Conservation (phyloP, 2,888 invertebrate genomes). For the Trichogramma evanescens region DNA sequence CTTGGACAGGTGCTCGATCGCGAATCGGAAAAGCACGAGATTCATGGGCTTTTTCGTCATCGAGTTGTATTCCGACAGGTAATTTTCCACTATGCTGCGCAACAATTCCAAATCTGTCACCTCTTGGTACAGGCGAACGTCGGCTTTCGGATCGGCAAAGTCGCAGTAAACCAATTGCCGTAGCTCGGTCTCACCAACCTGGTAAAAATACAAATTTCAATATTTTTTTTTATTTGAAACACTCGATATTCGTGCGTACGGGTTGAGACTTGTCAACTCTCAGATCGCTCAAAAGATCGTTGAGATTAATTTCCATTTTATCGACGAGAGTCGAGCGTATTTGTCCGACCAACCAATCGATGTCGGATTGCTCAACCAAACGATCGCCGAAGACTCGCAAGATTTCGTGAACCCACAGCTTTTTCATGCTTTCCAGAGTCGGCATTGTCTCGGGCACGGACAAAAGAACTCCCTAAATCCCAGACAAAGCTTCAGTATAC, state of each 20-base stretch:
- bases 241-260: background rate
- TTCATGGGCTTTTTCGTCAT: conserved; percentile 97
- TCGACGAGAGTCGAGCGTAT: conserved; percentile 57
- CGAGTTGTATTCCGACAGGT: conserved; percentile 84
- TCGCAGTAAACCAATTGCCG: conserved; percentile 88
- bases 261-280: conserved; percentile 30
- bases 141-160: conserved; percentile 89
- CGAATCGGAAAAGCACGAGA: conserved; percentile 86
- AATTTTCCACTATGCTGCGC: conserved; percentile 76
- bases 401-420: conserved; percentile 92
- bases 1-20: conserved; percentile 87
- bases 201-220: conserved; percentile 24
- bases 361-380: conserved; percentile 75
- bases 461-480: conserved; percentile 74
- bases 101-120: conserved; percentile 76
- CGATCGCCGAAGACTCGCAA: conserved; percentile 89
- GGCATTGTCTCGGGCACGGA: conserved; percentile 90
- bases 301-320: conserved; percentile 62
- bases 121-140: conserved; percentile 81
- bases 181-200: conserved; percentile 75
- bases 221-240: background rate
- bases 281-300: conserved; percentile 62
- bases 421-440: conserved; percentile 75
- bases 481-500: background rate
- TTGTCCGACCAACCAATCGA: conserved; percentile 71